These are phyloP conservation scores for Anas capensis DNA, from an alignment of 2,797 vertebrate genomes.

Conservation along the genomic window DNA sequence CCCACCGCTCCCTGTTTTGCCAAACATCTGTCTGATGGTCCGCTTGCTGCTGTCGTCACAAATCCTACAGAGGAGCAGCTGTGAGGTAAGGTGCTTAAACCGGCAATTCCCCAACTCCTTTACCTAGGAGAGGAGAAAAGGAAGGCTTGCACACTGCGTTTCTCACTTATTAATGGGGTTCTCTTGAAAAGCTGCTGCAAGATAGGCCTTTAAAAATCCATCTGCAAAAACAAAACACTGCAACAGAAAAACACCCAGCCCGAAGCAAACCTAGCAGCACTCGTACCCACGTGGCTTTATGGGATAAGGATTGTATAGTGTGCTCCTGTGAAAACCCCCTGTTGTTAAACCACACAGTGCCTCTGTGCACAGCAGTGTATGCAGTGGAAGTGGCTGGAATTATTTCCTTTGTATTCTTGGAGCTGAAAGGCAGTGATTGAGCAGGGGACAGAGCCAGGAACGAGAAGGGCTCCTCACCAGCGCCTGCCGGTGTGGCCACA, in stretches of 20 bases:
- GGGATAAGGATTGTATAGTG: not conserved
- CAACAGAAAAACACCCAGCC: not conserved
- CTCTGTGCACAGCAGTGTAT: not conserved
- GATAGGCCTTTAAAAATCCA: not conserved
- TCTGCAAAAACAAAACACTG: not conserved
- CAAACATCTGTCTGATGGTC: not conserved
- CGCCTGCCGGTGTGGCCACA: fast-evolving
- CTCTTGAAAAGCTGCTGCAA: not conserved
- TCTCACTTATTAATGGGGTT: fast-evolving
- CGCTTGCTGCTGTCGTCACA: not conserved
- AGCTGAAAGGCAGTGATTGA: not conserved
- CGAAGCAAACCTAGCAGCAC: not conserved
- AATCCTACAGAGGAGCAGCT: not conserved
- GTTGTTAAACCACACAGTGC: not conserved
- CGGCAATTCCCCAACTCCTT: not conserved
- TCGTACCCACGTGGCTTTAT: fast-evolving
- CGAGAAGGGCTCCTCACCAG: not conserved
- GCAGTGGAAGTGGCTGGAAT: not conserved
- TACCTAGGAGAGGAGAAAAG: not conserved
- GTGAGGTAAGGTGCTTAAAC: not conserved
- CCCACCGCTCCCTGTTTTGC: not conserved
- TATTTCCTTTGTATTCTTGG: not conserved
- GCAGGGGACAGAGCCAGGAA: fast-evolving
- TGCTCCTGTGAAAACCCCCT: not conserved
- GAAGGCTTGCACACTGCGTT: not conserved